Evolutionary conservation across 2,888 invertebrate genomes (phyloP).

Genomic region (Thecophora atra): DNA sequence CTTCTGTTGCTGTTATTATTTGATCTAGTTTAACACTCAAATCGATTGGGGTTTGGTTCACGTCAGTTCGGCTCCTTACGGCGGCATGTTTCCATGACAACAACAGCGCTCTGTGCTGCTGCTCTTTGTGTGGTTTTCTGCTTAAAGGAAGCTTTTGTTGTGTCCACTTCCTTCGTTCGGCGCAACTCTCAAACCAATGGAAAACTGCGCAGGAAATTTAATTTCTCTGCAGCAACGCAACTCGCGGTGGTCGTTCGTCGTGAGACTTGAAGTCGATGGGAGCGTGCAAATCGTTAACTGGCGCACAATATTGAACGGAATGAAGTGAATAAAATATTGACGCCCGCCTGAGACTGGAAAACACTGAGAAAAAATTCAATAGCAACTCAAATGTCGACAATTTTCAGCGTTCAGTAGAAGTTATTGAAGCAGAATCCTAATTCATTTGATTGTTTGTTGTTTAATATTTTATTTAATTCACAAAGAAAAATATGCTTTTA

Average conservation of each 20-base stretch:
- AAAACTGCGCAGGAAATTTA: constrained; percentile 9
- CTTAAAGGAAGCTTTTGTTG: background rate
- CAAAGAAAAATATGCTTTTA: no score
- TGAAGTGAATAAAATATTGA: background rate
- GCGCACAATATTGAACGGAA: constrained; percentile 6
- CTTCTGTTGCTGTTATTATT: background rate
- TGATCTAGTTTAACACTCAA: background rate
- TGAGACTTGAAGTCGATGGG: background rate
- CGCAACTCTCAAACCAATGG: background rate
- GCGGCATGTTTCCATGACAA: background rate
- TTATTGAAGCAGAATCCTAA: no score
- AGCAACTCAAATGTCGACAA: no score
- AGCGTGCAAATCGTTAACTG: constrained; percentile 12
- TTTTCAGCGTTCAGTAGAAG: no score
- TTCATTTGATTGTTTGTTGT: no score
- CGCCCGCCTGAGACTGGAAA: background rate
- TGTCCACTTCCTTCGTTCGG: background rate
- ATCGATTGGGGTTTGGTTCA: background rate
- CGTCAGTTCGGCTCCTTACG: background rate
- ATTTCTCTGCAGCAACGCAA: background rate
- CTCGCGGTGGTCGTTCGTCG: background rate
- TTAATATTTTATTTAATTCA: no score
- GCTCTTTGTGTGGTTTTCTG: no score
- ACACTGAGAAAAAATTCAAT: background rate
- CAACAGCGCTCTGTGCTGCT: no score